These are phyloP conservation scores for Perccottus glenii DNA, from an alignment of 2,113 vertebrate species.

Conservation along the genomic window DNA sequence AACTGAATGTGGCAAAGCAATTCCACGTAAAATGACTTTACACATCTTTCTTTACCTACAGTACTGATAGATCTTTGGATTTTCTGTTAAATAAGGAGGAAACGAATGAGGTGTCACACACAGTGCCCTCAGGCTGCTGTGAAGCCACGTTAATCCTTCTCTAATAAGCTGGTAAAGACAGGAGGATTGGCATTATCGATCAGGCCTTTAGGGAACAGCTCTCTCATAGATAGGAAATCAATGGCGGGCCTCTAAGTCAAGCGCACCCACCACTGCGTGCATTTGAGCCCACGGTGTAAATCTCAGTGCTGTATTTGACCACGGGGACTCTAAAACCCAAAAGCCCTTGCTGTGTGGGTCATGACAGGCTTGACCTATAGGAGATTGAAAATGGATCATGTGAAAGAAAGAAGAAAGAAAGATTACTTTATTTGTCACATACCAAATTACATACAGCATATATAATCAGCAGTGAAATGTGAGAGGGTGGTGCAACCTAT, in stretches of 20 bases:
- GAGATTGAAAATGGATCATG: slow-evolving; percentile 48
- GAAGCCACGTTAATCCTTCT: slow-evolving; percentile 46
- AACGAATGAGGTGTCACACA: slow-evolving; percentile 27
- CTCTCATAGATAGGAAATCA: slow-evolving; percentile 42
- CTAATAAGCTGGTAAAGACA: slow-evolving; percentile 64
- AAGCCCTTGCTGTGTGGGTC: slow-evolving; percentile 41
- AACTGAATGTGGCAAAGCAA: too few relatives aligned
- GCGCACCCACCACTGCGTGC: not conserved
- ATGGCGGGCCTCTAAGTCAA: slow-evolving; percentile 35
- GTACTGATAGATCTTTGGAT: slow-evolving; percentile 6
- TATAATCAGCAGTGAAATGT: too few relatives aligned
- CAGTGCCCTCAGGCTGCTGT: slow-evolving; percentile 12
- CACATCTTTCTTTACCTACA: slow-evolving; percentile 9
- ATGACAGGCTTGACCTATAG: slow-evolving; percentile 46
- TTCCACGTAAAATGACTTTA: too few relatives aligned
- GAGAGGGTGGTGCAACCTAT: too few relatives aligned
- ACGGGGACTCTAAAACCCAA: slow-evolving; percentile 53
- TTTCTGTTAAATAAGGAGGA: slow-evolving; percentile 33
- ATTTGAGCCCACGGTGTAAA: slow-evolving; percentile 20
- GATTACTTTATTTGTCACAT: too few relatives aligned
- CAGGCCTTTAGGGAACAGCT: slow-evolving; percentile 40
- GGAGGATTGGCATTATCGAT: slow-evolving; percentile 52
- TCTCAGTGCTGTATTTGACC: slow-evolving; percentile 15
- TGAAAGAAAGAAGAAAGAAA: too few relatives aligned
- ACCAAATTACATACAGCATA: too few relatives aligned